Conservation (phyloP, 2,797 vertebrate species). For the Cirrhinus molitorella region DNA sequence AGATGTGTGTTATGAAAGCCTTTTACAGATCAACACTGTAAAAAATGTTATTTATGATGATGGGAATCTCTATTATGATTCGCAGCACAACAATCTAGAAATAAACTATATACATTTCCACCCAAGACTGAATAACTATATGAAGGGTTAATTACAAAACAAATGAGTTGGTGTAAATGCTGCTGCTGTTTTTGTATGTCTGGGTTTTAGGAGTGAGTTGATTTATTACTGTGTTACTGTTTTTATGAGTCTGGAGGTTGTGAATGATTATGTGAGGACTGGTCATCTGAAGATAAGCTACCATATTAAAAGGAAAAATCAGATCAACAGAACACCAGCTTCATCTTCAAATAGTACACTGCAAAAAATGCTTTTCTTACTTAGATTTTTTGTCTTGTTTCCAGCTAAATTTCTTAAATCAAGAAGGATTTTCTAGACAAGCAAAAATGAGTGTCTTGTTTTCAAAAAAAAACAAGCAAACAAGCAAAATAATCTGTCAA, state of each 20-base stretch:
- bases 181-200: constrained; percentile 1
- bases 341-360: too few relatives aligned
- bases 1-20: constrained; percentile 8
- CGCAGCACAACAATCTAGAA: not conserved
- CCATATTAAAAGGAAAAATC: not conserved
- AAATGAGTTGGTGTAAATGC: not conserved
- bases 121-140: not conserved
- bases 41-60: not conserved
- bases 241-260: constrained; percentile 15
- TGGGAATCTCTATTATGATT: not conserved
- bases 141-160: not conserved
- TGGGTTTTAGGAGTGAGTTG: not conserved
- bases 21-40: constrained; percentile 31
- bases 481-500: too few relatives aligned
- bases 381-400: too few relatives aligned
- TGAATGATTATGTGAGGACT: constrained; percentile 7
- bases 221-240: constrained; percentile 13
- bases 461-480: too few relatives aligned
- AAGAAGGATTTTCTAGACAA: too few relatives aligned
- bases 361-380: too few relatives aligned
- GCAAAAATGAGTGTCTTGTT: too few relatives aligned
- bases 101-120: not conserved
- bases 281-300: constrained; percentile 11
- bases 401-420: too few relatives aligned
- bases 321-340: not conserved